Evolutionary conservation across 2,888 invertebrate species (phyloP).

Genomic region (Malthinus flaveolus): DNA sequence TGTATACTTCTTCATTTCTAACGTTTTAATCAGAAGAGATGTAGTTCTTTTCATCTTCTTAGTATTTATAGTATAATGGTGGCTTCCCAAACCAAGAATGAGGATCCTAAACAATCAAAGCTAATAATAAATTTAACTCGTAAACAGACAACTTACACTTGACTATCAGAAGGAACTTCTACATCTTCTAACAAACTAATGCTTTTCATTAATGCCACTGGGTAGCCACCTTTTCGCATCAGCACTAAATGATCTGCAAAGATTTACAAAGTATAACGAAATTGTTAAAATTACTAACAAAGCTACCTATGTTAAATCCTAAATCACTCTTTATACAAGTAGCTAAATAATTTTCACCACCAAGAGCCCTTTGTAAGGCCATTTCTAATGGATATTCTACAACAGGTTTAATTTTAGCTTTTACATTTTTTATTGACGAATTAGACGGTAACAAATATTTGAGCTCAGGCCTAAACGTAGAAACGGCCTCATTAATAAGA

Average conservation of each 20-base stretch:
- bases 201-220: conserved; percentile 53
- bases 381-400: conserved; percentile 55
- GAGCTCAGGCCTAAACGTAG: conserved; percentile 43
- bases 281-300: background rate
- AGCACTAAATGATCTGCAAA: conserved; percentile 59
- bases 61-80: conserved; percentile 64
- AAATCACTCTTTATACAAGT: conserved; percentile 58
- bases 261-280: conserved; percentile 18
- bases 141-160: conserved; percentile 53
- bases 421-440: conserved; percentile 51
- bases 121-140: conserved; percentile 14
- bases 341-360: conserved; percentile 60
- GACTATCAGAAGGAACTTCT: conserved; percentile 49
- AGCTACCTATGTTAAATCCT: conserved; percentile 44
- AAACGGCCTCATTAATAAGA: conserved; percentile 59
- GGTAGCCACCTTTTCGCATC: conserved; percentile 59
- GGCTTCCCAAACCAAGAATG: conserved; percentile 58
- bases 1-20: conserved; percentile 61
- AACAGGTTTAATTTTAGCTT: conserved; percentile 45
- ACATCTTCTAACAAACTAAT: conserved; percentile 55
- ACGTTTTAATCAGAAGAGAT: conserved; percentile 58
- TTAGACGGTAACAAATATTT: conserved; percentile 52
- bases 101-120: conserved; percentile 59
- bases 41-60: conserved; percentile 59
- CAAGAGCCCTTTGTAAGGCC: conserved; percentile 60